Conservation (phyloP, 2,888 invertebrate genomes). For the Chironomus riparius region DNA sequence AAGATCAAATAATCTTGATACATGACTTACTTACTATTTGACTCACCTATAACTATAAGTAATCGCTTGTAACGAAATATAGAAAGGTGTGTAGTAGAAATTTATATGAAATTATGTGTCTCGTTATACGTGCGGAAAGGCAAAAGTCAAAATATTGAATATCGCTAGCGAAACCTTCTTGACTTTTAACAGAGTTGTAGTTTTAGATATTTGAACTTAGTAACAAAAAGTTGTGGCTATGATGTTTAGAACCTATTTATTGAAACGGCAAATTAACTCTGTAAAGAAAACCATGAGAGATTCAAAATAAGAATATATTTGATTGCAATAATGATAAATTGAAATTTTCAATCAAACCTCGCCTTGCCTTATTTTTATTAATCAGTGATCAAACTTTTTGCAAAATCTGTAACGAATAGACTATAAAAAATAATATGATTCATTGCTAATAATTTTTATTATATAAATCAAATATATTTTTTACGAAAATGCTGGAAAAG, state of each 20-base stretch:
- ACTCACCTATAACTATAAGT: neutral
- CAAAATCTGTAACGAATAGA: neutral
- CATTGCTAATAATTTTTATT: no score
- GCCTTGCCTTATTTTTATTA: neutral
- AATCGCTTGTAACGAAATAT: neutral
- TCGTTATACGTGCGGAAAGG: neutral
- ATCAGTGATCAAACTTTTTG: neutral
- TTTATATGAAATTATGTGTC: neutral
- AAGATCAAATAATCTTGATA: slow-evolving; percentile 20
- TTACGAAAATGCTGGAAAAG: no score
- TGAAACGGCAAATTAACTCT: neutral
- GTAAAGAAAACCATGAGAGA: neutral
- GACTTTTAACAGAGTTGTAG: no score
- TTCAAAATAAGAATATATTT: neutral
- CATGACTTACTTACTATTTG: neutral
- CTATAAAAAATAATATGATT: neutral
- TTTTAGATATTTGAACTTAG: no score
- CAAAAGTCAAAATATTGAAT: neutral
- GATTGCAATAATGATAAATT: slow-evolving; percentile 4
- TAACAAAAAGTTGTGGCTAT: no score
- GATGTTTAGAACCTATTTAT: neutral
- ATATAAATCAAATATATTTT: no score
- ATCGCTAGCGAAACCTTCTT: neutral
- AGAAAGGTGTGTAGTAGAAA: neutral
- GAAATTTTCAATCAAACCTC: neutral